Evolutionary conservation across 2,888 invertebrate genomes (phyloP), one percentile per base, ranked within the genome.

Genomic region (Epinotia bilunana): DNA sequence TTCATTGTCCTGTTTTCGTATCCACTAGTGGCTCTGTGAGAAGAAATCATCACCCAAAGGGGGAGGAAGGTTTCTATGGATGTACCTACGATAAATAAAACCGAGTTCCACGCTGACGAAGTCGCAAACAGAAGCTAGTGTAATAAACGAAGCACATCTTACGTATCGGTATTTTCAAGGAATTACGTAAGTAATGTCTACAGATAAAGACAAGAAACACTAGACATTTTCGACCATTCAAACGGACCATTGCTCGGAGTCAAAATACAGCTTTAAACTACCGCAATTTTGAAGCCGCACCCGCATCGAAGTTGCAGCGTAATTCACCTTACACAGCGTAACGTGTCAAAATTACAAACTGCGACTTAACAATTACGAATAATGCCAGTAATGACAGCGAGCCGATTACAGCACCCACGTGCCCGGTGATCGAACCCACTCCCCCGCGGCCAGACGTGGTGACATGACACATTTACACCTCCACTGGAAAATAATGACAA

Each of bases 341-440:
- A 60, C 69, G 69, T 69, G 69, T 69, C 46, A 69, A 60, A 69
- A 69, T 68, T 69, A 69, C 60, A 46, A 69, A 60, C 43, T 69
- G 85, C 83, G 84, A 84, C 84, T 82, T 82, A 76, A 79, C 81
- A 80, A 81, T 82, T 80, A 73, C 75, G 72, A 72, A 64, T 64
- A 64, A 72, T 72, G 64, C 64, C 64, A 64, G 64, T 64, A 64
- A 58, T 60, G 58, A 69, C 72, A 64, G 57, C 60, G 62, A 68
- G 68, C 67, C 68, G 67, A 49, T 72, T 72, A 55, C 57, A 43
- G 43, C 61, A 53, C 73, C 73, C 67, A 67, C 73, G 67, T 72
- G 28, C 74, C 77, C 82, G 86, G 85, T 83, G 84, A 78, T 80
- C 84, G 86, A 87, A 85, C 87, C 82, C 77, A 83, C 86, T 79